Conservation (phyloP, 2,797 vertebrate species). For the Pipistrellus pipistrellus region DNA sequence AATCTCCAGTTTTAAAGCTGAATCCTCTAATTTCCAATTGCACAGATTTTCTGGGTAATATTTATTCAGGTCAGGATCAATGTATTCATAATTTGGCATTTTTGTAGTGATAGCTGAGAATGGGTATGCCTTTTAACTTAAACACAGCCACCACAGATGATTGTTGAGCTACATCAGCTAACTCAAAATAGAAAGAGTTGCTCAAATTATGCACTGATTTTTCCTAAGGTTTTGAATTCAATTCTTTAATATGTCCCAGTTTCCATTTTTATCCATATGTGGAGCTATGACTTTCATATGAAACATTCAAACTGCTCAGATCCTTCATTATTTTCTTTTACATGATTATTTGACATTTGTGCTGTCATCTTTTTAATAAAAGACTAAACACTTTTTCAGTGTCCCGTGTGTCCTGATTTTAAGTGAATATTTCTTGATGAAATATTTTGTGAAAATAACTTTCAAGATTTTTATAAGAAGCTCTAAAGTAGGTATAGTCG, state of each 20-base stretch:
- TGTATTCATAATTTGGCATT: background rate
- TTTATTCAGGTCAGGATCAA: slow-evolving; percentile 35
- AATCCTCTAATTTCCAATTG: background rate
- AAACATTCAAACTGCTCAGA: background rate
- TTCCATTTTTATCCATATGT: background rate
- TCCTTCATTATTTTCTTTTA: slow-evolving; percentile 21
- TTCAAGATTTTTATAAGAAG: background rate
- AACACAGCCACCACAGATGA: background rate
- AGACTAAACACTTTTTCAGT: background rate
- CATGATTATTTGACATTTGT: slow-evolving; percentile 13
- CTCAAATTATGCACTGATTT: background rate
- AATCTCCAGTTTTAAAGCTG: background rate
- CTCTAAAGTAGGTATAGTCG: background rate
- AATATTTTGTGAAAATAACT: background rate
- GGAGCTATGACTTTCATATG: background rate
- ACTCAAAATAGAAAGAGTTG: background rate
- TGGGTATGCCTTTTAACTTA: background rate
- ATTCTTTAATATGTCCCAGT: background rate
- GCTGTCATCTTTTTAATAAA: background rate
- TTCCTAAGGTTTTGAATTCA: background rate
- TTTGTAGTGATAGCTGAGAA: background rate
- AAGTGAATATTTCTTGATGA: background rate
- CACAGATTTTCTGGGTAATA: background rate
- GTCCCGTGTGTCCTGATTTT: background rate
- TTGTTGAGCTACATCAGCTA: background rate